Percentiles rank a stretch among this genome's conserved stretches.
Evolutionary conservation across 2,797 vertebrate genomes (phyloP).

Genomic region (Pteropus rufus): DNA sequence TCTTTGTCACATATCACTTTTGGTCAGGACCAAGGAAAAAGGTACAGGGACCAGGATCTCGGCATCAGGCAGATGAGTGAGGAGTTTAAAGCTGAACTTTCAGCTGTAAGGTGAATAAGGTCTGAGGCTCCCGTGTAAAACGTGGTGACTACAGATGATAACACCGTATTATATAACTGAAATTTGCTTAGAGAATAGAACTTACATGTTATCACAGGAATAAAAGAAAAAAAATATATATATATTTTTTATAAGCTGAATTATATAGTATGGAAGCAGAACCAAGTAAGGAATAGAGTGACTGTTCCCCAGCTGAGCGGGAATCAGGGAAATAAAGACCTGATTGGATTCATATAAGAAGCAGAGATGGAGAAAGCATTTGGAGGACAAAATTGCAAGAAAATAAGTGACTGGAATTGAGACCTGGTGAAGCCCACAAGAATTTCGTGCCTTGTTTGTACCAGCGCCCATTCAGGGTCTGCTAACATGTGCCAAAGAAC

Average conservation of each 20-base stretch:
- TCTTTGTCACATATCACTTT: background rate
- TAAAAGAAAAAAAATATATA: background rate
- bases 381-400: background rate
- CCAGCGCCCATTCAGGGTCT: background rate
- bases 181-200: background rate
- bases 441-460: background rate
- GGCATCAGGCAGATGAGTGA: background rate
- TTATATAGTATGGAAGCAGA: background rate
- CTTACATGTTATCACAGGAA: background rate
- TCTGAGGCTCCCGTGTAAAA: background rate
- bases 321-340: background rate
- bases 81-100: background rate
- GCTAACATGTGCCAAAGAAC: background rate
- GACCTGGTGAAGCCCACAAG: background rate
- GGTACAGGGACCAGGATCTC: background rate
- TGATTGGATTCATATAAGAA: background rate
- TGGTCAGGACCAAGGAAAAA: background rate
- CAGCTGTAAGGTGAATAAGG: background rate
- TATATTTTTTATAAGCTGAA: background rate
- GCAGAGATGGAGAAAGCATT: background rate
- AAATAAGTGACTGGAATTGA: background rate
- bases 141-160: background rate
- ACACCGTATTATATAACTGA: background rate
- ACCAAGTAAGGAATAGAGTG: background rate
- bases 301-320: background rate